A percentile compares a stretch with the other conserved stretches of the same genome.
phyloP scores from a whole-genome alignment of 2,888 invertebrate genomes.

The Drosophila infuscata region DNA sequence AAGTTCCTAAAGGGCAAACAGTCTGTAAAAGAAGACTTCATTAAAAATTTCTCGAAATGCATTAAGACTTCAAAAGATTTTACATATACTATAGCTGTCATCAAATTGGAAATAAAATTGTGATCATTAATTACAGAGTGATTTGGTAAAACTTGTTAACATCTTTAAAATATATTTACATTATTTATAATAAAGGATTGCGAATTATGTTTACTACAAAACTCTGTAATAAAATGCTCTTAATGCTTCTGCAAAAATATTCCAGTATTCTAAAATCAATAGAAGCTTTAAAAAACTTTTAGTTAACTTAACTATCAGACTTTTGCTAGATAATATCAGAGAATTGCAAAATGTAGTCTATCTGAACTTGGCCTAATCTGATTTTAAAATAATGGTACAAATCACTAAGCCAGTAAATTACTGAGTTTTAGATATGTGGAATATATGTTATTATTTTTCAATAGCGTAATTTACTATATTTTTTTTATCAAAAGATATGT shows the following conservation, averaged over 20 bases:
- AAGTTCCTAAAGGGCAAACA: slow-evolving; percentile 27
- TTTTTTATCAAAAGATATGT: slow-evolving; percentile 19
- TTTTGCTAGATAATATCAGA: neutral
- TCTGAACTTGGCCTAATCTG: neutral
- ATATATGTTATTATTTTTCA: slow-evolving; percentile 20
- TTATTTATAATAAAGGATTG: neutral
- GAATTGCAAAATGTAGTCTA: neutral
- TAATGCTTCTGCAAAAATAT: no score
- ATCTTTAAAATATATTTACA: neutral
- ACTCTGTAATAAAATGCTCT: neutral
- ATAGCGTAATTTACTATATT: slow-evolving; percentile 11
- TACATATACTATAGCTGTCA: neutral
- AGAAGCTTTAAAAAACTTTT: neutral
- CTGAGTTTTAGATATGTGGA: neutral
- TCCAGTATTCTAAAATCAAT: neutral
- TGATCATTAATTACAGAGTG: neutral
- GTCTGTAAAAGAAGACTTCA: neutral
- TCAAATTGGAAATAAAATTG: neutral
- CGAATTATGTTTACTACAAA: neutral
- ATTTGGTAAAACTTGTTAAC: neutral
- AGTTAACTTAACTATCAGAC: neutral
- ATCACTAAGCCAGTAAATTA: slow-evolving; percentile 1
- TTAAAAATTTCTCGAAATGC: neutral
- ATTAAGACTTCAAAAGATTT: neutral
- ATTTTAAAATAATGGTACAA: neutral